A percentile compares a stretch with the other conserved stretches of the same genome.
Conservation (phyloP, 2,797 vertebrate genomes). For the Gadopsis bispinosus region DNA sequence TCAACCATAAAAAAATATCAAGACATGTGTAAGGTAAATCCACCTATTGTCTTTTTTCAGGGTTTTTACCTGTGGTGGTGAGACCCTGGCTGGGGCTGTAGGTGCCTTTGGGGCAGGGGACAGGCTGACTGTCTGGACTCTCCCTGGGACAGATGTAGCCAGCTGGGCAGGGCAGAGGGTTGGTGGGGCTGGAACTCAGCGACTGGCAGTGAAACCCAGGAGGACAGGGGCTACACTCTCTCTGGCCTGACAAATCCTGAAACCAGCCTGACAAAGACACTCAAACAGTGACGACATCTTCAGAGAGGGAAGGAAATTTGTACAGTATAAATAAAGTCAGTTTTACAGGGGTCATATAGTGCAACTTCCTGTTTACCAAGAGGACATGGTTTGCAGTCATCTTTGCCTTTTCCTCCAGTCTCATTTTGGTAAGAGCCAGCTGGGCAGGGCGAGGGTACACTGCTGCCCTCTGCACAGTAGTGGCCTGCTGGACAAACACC, state of each 20-base stretch:
- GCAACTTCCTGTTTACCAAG: slow-evolving; percentile 73
- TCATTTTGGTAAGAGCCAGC: slow-evolving; percentile 82
- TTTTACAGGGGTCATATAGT: neutral
- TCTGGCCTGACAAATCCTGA: slow-evolving; percentile 84
- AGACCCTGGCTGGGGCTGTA: slow-evolving; percentile 85
- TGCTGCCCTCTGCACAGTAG: slow-evolving; percentile 86
- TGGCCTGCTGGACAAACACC: slow-evolving; percentile 86
- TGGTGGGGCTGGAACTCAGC: slow-evolving; percentile 40
- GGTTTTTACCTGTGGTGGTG: slow-evolving; percentile 74
- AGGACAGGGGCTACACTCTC: slow-evolving; percentile 83
- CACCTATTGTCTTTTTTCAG: neutral
- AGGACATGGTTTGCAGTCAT: slow-evolving; percentile 87
- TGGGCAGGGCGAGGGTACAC: slow-evolving; percentile 84
- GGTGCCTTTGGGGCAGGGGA: slow-evolving; percentile 91
- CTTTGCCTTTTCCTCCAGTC: slow-evolving; percentile 77
- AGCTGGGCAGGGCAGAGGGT: slow-evolving; percentile 81
- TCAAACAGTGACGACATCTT: slow-evolving; percentile 5
- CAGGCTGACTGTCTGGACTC: slow-evolving; percentile 77
- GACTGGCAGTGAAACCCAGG: slow-evolving; percentile 82
- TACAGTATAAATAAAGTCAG: neutral
- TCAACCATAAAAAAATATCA: neutral
- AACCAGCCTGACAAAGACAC: slow-evolving; percentile 81
- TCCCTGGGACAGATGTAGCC: slow-evolving; percentile 89
- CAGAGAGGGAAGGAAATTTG: neutral
- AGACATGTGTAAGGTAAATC: neutral